Conservation (phyloP, 2,888 invertebrate genomes). For the Eupelmus urozonus region DNA sequence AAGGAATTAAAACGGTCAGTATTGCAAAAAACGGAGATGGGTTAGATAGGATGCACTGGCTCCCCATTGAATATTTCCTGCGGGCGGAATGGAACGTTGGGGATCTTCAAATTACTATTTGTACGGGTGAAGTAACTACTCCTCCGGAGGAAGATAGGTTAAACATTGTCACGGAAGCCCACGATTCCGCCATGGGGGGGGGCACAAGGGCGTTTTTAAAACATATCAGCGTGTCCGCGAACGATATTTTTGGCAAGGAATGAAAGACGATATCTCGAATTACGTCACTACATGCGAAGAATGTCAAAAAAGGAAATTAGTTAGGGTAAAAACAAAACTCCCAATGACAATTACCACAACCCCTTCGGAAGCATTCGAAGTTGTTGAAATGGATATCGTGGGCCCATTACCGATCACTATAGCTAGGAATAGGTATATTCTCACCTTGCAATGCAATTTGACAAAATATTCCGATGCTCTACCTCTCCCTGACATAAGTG, state of each 20-base stretch:
- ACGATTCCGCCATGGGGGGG: conserved; percentile 6
- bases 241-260: neutral
- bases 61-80: neutral
- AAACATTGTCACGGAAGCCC: neutral
- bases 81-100: neutral
- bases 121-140: neutral
- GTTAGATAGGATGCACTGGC: conserved; percentile 9
- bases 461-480: conserved; percentile 13
- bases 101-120: neutral
- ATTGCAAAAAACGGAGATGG: neutral
- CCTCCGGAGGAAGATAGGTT: neutral
- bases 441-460: neutral
- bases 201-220: conserved; percentile 15
- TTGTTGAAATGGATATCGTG: neutral
- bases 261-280: conserved; percentile 10
- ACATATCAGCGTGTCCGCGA: conserved; percentile 3
- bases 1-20: neutral
- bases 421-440: conserved; percentile 4
- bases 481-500: neutral
- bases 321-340: conserved; percentile 6
- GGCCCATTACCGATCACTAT: neutral
- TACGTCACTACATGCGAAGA: conserved; percentile 15
- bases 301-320: conserved; percentile 32
- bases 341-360: conserved; percentile 6
- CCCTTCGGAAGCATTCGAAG: neutral